phyloP scores from a whole-genome alignment of 1,140 invertebrate genomes.

The Drosophila pallidifrons region DNA sequence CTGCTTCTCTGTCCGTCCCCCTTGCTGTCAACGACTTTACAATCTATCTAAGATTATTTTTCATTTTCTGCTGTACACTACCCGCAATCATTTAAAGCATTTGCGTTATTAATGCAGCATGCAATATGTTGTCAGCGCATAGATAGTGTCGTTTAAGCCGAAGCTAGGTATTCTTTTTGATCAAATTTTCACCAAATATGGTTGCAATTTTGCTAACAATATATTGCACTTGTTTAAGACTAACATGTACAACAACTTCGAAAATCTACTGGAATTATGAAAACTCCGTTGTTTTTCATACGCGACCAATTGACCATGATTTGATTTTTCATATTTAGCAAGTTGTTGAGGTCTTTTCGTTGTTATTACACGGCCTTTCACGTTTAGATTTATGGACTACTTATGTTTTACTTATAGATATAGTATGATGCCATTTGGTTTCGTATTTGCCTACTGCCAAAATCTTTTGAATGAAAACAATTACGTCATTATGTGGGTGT shows the following conservation, averaged over 20 bases:
- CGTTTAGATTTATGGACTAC: slow-evolving; percentile 7
- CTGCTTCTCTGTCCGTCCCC: neutral
- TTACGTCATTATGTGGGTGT: slow-evolving; percentile 70
- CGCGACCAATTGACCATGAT: slow-evolving; percentile 60
- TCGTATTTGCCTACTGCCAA: slow-evolving; percentile 40
- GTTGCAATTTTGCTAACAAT: slow-evolving; percentile 72
- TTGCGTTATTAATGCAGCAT: neutral
- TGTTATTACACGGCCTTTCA: slow-evolving; percentile 51
- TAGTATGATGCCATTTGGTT: slow-evolving; percentile 27
- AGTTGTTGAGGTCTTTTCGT: slow-evolving; percentile 50
- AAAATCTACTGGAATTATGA: slow-evolving; percentile 68
- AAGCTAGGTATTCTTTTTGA: slow-evolving; percentile 17
- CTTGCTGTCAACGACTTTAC: neutral
- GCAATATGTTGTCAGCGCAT: neutral
- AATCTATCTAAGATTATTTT: slow-evolving; percentile 35
- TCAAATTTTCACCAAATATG: slow-evolving; percentile 78
- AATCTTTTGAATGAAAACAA: slow-evolving; percentile 65
- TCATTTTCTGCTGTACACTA: slow-evolving; percentile 37
- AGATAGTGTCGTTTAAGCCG: slow-evolving; percentile 31
- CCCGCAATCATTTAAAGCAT: neutral
- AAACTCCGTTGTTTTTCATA: slow-evolving; percentile 61
- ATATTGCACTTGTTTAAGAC: slow-evolving; percentile 62
- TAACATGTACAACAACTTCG: slow-evolving; percentile 35
- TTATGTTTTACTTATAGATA: neutral
- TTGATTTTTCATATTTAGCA: slow-evolving; percentile 69